Evolutionary conservation across 2,888 invertebrate genomes (phyloP).

Genomic region (Linnaemya tessellans): DNA sequence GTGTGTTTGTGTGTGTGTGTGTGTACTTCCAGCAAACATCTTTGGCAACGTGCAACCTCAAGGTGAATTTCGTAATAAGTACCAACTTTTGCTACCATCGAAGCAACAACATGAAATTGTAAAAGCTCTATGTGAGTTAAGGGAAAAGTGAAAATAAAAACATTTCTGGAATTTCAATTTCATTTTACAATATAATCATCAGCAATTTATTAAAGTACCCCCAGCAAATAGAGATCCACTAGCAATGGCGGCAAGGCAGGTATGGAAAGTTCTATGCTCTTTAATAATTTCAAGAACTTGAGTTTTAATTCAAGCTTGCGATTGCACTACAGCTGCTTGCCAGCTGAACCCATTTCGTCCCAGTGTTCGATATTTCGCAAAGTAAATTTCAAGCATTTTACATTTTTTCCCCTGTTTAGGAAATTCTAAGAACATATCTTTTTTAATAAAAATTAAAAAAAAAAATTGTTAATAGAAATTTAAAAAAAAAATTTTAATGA

Average conservation of each 20-base stretch:
- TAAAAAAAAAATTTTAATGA: too few relatives aligned
- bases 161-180: slow-evolving; percentile 65
- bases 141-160: slow-evolving; percentile 13
- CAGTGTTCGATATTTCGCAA: too few relatives aligned
- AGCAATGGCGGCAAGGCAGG: not conserved
- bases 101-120: not conserved
- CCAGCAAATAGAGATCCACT: not conserved
- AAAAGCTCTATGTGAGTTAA: slow-evolving; percentile 3
- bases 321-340: too few relatives aligned
- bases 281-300: too few relatives aligned
- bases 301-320: too few relatives aligned
- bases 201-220: slow-evolving; percentile 55
- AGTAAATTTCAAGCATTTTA: too few relatives aligned
- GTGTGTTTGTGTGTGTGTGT: not conserved
- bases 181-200: slow-evolving; percentile 65
- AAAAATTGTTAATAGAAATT: too few relatives aligned
- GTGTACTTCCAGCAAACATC: not conserved
- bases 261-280: not conserved
- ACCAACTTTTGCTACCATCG: not conserved
- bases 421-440: too few relatives aligned
- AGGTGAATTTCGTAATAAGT: slow-evolving; percentile 5
- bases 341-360: too few relatives aligned
- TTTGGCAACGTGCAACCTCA: not conserved
- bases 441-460: too few relatives aligned
- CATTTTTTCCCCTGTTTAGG: too few relatives aligned